A percentile compares a stretch with the other conserved stretches of the same genome.
These are phyloP conservation scores for Centropristis striata DNA, from an alignment of 2,113 vertebrate species.

Conservation along the genomic window DNA sequence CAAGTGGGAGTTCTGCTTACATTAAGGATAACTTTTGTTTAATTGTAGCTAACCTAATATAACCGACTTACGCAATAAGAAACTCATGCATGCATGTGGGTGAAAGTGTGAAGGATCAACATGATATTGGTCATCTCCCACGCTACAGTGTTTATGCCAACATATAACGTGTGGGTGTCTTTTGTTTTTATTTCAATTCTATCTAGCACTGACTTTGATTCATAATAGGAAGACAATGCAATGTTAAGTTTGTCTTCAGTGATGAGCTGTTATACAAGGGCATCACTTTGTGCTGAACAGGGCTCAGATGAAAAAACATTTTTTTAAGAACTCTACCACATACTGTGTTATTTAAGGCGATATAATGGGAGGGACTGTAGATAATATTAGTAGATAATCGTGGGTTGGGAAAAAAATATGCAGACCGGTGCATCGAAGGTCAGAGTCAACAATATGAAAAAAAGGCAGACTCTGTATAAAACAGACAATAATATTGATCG, in stretches of 20 bases:
- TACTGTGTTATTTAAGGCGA: no score
- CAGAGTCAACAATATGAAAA: no score
- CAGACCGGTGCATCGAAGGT: no score
- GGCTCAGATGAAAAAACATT: no score
- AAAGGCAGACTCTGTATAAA: no score
- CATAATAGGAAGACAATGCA: not conserved
- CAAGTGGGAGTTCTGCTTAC: constrained; percentile 8
- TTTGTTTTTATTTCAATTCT: not conserved
- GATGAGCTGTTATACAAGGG: not conserved
- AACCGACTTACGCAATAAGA: not conserved
- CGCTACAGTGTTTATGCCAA: not conserved
- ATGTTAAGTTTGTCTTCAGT: not conserved
- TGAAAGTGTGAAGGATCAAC: not conserved
- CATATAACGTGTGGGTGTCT: constrained; percentile 6
- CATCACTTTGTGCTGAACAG: no score
- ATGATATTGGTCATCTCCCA: constrained; percentile 13
- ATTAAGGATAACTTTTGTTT: not conserved
- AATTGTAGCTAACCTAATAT: not conserved
- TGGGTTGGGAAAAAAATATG: no score
- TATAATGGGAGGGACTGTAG: no score
- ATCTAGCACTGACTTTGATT: not conserved
- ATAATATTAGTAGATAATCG: no score
- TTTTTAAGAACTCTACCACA: no score
- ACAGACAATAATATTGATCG: no score
- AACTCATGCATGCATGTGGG: not conserved